Percentiles rank a stretch among this genome's conserved stretches.
Conservation (phyloP, 2,113 vertebrate species). For the Asarcornis scutulata region DNA sequence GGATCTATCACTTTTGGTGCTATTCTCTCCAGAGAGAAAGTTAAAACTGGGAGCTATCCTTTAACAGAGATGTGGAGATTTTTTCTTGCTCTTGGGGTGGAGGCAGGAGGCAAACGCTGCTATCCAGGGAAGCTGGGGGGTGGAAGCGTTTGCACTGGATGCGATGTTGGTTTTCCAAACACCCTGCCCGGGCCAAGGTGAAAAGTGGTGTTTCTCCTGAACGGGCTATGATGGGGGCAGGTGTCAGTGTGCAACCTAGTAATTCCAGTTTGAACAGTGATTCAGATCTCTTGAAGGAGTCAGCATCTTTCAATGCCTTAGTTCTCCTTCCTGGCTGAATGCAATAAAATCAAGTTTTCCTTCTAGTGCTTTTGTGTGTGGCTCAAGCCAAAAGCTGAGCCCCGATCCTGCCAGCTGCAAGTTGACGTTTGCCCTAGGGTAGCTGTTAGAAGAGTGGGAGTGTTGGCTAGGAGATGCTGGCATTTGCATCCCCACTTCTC, state of each 20-base stretch:
- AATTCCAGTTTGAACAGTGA: not conserved
- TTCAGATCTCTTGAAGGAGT: not conserved
- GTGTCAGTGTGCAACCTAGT: not conserved
- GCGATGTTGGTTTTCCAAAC: not conserved
- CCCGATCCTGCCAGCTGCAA: not conserved
- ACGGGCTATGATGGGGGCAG: not conserved
- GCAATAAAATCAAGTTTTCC: not conserved
- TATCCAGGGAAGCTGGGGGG: not conserved
- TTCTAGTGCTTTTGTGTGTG: not conserved
- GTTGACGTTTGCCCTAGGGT: fast-evolving
- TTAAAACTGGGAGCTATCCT: not conserved
- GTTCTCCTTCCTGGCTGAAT: not conserved
- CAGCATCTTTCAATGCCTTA: not conserved
- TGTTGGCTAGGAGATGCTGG: not conserved
- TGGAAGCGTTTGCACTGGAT: not conserved
- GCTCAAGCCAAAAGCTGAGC: not conserved
- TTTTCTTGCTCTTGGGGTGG: not conserved
- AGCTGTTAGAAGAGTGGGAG: not conserved
- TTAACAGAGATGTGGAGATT: not conserved
- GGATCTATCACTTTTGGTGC: not conserved
- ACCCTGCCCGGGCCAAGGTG: not conserved
- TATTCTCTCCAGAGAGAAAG: not conserved
- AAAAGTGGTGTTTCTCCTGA: not conserved
- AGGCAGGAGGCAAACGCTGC: not conserved
- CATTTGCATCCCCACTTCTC: not conserved